Base-by-base conservation (phyloP, 2,888 invertebrate genomes). In the Nomada goodeniana region DNA sequence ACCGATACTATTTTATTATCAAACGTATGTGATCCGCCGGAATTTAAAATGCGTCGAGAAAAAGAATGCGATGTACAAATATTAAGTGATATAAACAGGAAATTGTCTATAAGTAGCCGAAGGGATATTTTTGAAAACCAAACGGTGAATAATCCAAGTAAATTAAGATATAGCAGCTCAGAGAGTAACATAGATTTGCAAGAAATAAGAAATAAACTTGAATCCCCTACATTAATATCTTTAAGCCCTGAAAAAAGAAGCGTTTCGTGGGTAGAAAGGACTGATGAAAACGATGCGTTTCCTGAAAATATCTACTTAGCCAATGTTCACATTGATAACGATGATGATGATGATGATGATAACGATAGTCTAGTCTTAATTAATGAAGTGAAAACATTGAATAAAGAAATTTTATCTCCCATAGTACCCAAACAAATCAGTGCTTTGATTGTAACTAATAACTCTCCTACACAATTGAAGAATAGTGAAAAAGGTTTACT, bases 251-350 rank as follows among this genome's bases (percentile, higher is more conserved):
- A 83, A 20, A 18, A n/a, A 52, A 61, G 5, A 53, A 42, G 10
- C 23, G 18, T n/a, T 70, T 29, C 15, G 52, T 36, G 68, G 44
- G 26, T 13, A 10, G 59, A 69, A 55, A 61, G 65, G 5, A 26
- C 55, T 23, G 3, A n/a, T 11, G 36, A 76, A 42, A 20, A 61
- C 59, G 67, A 47, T 72, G 0, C 63, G n/a, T 42, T 65, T 74
- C 82, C 82, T 2, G 68, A 80, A 20, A 64, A 77, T 11, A 77
- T 80, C 73, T 61, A 84, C 55, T 69, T 88, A 15, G 84, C 79
- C 74, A 82, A 88, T 50, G 77, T 82, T 50, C n/a, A 64, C 18
- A 57, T 72, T n/a, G 42, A 76, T 52, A 55, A 74, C 57, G 29
- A 36, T 20, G 26, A 72, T 50, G 55, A 72, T 20, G 26, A 72